Percentiles rank a stretch among this genome's conserved stretches.
phyloP scores from a whole-genome alignment of 2,888 invertebrate species.

The Nomada goodeniana region DNA sequence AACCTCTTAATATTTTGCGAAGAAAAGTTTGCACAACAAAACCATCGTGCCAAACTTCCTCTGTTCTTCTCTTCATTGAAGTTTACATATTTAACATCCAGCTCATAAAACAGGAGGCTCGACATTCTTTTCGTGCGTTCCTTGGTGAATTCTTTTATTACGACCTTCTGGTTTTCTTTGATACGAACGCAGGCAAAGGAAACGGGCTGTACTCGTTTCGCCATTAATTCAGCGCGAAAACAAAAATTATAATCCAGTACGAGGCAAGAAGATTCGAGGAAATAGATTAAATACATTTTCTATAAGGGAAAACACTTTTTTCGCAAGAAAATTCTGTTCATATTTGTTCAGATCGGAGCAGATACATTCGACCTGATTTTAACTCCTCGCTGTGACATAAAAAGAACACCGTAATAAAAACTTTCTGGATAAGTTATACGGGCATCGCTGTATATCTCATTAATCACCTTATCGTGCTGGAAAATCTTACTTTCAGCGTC shows the following conservation, averaged over 20 bases:
- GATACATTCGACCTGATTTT: too few species aligned
- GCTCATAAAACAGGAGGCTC: too few species aligned
- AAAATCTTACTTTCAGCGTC: too few species aligned
- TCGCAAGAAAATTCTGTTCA: neutral
- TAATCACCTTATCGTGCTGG: too few species aligned
- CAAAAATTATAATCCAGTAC: conserved; percentile 1
- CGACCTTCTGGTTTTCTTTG: conserved; percentile 4
- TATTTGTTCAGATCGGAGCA: neutral
- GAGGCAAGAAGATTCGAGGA: neutral
- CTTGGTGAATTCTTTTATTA: neutral
- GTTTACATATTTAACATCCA: conserved; percentile 1
- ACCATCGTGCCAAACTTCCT: neutral
- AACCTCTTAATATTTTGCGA: neutral
- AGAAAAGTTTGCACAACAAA: neutral
- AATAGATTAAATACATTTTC: neutral
- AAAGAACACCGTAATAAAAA: too few species aligned
- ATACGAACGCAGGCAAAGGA: neutral
- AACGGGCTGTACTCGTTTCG: neutral
- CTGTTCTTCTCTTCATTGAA: too few species aligned
- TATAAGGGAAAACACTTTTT: too few species aligned
- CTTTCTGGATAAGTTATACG: too few species aligned
- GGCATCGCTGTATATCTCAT: too few species aligned
- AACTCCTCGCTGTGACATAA: too few species aligned
- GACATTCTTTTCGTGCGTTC: neutral
- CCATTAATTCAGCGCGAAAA: neutral